Percentiles rank a stretch among this genome's conserved stretches.
These are phyloP conservation scores for Syngnathus scovelli DNA, from an alignment of 2,113 vertebrate genomes.

Conservation along the genomic window DNA sequence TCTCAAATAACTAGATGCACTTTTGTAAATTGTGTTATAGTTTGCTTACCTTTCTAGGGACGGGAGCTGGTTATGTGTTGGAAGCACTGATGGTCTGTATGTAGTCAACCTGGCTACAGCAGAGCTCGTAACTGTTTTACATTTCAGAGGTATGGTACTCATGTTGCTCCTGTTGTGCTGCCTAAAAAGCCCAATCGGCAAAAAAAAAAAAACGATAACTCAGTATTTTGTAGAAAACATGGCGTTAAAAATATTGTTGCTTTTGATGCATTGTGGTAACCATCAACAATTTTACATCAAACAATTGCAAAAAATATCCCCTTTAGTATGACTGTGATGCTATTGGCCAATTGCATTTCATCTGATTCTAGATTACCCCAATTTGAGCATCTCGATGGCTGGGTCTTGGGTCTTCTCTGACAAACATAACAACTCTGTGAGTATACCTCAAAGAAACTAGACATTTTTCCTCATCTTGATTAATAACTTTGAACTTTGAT, in stretches of 20 bases:
- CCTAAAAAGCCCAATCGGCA: background rate
- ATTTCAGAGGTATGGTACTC: slow-evolving; percentile 69
- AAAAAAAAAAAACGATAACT: too few species aligned
- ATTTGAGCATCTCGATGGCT: slow-evolving; percentile 70
- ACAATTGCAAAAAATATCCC: too few species aligned
- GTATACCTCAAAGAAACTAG: slow-evolving; percentile 25
- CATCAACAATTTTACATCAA: too few species aligned
- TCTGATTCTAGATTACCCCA: slow-evolving; percentile 45
- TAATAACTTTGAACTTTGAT: background rate
- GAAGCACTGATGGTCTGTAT: slow-evolving; percentile 75
- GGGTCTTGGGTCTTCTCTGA: slow-evolving; percentile 70
- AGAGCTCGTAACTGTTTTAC: slow-evolving; percentile 71
- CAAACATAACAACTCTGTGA: slow-evolving; percentile 48
- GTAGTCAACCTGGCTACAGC: slow-evolving; percentile 77
- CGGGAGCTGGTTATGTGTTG: slow-evolving; percentile 73
- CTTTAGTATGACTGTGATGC: too few species aligned
- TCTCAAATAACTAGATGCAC: too few species aligned
- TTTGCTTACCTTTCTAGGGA: slow-evolving; percentile 43
- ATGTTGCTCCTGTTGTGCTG: background rate
- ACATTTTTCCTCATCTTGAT: background rate
- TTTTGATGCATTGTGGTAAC: too few species aligned
- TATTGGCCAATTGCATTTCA: background rate
- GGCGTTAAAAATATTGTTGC: background rate
- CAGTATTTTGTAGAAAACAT: background rate
- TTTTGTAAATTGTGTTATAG: slow-evolving; percentile 5